Base-by-base conservation (phyloP, 2,888 invertebrate species). In the Sepioteuthis lessoniana region DNA sequence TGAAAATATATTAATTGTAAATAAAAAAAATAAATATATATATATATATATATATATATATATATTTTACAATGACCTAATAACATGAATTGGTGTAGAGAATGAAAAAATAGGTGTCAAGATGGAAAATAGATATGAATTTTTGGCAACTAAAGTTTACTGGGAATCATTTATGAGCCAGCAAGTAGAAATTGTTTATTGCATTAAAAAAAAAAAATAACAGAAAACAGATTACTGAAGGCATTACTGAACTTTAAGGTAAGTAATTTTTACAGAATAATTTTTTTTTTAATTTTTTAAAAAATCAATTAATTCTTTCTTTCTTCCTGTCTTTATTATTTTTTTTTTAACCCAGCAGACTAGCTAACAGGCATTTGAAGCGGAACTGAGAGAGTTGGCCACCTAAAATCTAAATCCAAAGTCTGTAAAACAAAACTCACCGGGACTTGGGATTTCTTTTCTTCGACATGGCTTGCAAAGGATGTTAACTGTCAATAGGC, bases 321-420 rank as follows among this genome's bases (percentile, higher is more conserved):
- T 76, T 76, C n/a, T 76, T 76, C 10, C n/a, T 76, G n/a, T n/a
- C 76, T 76, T 16, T n/a, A n/a, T 76, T n/a, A 5, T n/a, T 60
- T 76, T 76, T 76, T n/a, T 76, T 76, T n/a, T n/a, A 76, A 76
- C n/a, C 76, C 76, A 76, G 76, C 76, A 76, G n/a, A n/a, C n/a
- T 76, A 76, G n/a, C 76, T 76, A 76, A 76, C n/a, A 76, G 76
- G 76, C 76, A 76, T 21, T 76, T 76, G n/a, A 76, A 76, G 76
- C 76, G 25, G 21, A n/a, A 76, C 76, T 76, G 76, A 35, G n/a
- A 76, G 76, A 76, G 76, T n/a, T 76, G n/a, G 76, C n/a, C n/a
- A n/a, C 76, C 76, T 76, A 76, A 76, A 76, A n/a, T 76, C 76
- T 76, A 76, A 76, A 35, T 76, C 76, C 76, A 76, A 76, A 76